phyloP scores from a whole-genome alignment of 2,113 vertebrate species.

The Irena cyanogastra region DNA sequence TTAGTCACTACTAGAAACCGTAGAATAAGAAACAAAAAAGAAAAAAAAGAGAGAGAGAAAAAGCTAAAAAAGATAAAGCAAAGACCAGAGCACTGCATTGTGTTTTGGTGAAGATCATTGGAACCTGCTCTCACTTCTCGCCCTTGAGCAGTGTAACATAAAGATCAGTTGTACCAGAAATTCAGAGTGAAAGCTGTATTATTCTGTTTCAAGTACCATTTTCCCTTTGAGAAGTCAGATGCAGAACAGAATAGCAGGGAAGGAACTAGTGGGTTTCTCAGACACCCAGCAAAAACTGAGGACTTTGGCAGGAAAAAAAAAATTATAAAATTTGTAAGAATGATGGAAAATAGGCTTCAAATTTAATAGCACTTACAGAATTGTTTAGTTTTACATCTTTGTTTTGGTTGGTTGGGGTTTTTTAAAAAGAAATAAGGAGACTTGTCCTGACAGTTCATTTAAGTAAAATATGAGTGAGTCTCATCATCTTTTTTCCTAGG shows the following conservation, averaged over 20 bases:
- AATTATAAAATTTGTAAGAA: not conserved
- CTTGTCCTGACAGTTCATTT: not conserved
- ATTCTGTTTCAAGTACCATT: not conserved
- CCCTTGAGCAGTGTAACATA: not conserved
- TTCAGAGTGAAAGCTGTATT: not conserved
- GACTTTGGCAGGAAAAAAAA: not conserved
- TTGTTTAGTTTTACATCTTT: fast-evolving
- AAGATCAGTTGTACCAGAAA: not conserved
- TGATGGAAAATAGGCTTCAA: not conserved
- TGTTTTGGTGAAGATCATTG: not conserved
- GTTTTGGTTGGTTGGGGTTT: fast-evolving
- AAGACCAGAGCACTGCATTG: too few species aligned
- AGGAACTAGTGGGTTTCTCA: not conserved
- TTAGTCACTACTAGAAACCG: not conserved
- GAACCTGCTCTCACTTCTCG: not conserved
- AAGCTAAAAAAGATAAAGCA: not conserved
- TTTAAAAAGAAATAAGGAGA: not conserved
- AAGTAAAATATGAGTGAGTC: not conserved
- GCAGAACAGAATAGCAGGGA: not conserved
- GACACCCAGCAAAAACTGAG: not conserved
- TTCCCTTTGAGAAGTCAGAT: not conserved
- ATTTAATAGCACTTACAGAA: not conserved
- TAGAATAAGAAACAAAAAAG: not conserved
- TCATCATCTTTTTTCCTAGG: not conserved
- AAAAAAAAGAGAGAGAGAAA: not conserved